Base-by-base conservation (phyloP, 37 sponge, comb jelly and placozoan species). In the Ephydatia muelleri region DNA sequence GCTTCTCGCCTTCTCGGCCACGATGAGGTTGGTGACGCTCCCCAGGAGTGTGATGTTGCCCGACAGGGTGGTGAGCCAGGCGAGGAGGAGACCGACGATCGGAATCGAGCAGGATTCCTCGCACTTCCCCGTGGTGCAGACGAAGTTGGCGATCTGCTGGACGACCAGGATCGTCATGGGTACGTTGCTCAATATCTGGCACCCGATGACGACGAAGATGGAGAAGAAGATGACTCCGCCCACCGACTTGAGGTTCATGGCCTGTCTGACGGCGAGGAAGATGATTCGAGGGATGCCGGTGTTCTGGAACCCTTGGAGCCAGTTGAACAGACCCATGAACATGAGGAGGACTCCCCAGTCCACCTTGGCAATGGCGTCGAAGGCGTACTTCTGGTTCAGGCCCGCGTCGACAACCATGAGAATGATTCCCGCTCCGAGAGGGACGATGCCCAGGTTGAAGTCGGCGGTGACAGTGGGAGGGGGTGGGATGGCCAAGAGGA, bases 41-140 rank as follows among this genome's bases (percentile, higher is more conserved):
- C 88, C 88, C 35, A 88, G 49, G 27, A 88, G 83, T 30, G 88
- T 82, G 31, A 82, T 64, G 79, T 88, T 88, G 34, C 88, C 88
- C 29, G 88, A 84, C 26, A 88, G 28, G 0, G 88, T 88, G 66
- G 83, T 66, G 43, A 88, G 79, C 88, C 88, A 88, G 26, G 88
- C 77, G 5, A 88, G 78, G 22, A 88, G 30, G 23, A 77, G 64
- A 2, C 88, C 83, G 28, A 68, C 88, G 37, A 88, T 67, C 5
- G 68, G 75, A 31, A 36, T 40, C 19, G 70, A 22, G 47, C 82
- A 81, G 1, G 37, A 38, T 28, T 38, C 82, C 32, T 4, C 57
- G 57, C 57, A 57, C 35, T 31, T 73, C 28, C 74, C 33, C 74
- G 25, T 73, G 48, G 72, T 35, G 49, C 80, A 66, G 31, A 31